A percentile compares a stretch with the other conserved stretches of the same genome.
Conservation (phyloP, 2,113 vertebrate genomes). For the Nannobrachium achirus region DNA sequence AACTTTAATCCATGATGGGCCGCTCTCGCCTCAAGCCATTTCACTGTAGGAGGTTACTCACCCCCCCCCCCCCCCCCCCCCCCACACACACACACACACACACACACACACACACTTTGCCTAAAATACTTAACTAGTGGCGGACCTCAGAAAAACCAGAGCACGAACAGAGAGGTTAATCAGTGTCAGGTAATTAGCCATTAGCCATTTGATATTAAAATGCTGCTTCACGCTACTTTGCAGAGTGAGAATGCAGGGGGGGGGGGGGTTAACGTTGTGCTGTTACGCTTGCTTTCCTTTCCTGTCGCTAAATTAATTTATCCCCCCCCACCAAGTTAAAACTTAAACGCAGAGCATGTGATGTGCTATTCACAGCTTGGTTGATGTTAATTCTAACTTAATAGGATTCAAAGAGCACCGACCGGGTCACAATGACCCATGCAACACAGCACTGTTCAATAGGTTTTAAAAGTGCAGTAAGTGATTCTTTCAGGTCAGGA, state of each 20-base stretch:
- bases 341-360: constrained; percentile 58
- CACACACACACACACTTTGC: no score
- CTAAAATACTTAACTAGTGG: constrained; percentile 46
- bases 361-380: constrained; percentile 23
- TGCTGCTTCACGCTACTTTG: constrained; percentile 31
- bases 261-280: constrained; percentile 39
- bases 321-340: constrained; percentile 46
- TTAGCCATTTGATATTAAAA: constrained; percentile 62
- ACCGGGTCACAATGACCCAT: neutral
- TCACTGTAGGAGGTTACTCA: constrained; percentile 1
- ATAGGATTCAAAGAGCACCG: constrained; percentile 49
- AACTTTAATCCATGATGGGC: neutral
- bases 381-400: constrained; percentile 53
- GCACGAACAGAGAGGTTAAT: constrained; percentile 51
- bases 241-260: constrained; percentile 30
- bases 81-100: no score
- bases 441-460: neutral
- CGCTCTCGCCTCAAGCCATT: neutral
- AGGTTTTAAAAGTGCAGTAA: neutral
- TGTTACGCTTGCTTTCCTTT: constrained; percentile 28
- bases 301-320: constrained; percentile 44
- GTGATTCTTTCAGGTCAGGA: no score
- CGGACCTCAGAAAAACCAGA: constrained; percentile 31
- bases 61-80: neutral
- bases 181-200: constrained; percentile 56